Evolutionary conservation across 2,888 invertebrate species (phyloP), one percentile per base, ranked within the genome.

Genomic region (Drosophila pseudotakahashii): DNA sequence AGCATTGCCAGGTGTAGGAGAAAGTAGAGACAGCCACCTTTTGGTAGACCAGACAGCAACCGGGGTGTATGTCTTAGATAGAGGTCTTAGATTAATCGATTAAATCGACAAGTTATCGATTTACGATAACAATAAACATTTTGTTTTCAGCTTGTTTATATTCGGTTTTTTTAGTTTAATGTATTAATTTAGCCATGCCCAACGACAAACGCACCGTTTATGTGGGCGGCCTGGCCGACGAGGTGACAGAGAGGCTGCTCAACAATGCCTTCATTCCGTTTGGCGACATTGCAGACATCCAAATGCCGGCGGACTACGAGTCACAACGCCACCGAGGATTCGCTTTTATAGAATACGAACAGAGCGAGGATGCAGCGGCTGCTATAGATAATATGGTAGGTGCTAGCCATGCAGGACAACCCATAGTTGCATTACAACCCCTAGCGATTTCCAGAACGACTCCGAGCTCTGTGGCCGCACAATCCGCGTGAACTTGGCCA

Each of bases 201-300:
- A 96, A 95, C 90, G 94, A 95, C 32, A 97, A 97, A 90, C 93
- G 96, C 73, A 97, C 97, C 2, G 94, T 97, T 78, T 97, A 97
- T 89, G 96, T 97, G 14, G 97, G 98, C 34, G 97, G 97, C 6
- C 92, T 98, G 79, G 96, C 97, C 0, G 98, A 99, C 89, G 99
- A 99, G 93, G 99, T 99, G 0, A 98, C 98, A 83, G 98, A 99
- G 88, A 98, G 99, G 93, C 95, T 98, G 26, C 93, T 99, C 37
- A 97, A 98, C 91, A 98, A 98, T 58, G 99, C 99, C 0, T 99
- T 99, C 90, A 97, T 99, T 81, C 99, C 99, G 2, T 99, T 99
- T 92, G 99, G 99, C 9, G 99, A 99, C 91, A 95, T 99, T 68
- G 95, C 98, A n/a, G 99, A 99, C 91, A 97, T 99, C 47, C 98